phyloP scores from a whole-genome alignment of 2,797 vertebrate species.

The Hydrolagus colliei region DNA sequence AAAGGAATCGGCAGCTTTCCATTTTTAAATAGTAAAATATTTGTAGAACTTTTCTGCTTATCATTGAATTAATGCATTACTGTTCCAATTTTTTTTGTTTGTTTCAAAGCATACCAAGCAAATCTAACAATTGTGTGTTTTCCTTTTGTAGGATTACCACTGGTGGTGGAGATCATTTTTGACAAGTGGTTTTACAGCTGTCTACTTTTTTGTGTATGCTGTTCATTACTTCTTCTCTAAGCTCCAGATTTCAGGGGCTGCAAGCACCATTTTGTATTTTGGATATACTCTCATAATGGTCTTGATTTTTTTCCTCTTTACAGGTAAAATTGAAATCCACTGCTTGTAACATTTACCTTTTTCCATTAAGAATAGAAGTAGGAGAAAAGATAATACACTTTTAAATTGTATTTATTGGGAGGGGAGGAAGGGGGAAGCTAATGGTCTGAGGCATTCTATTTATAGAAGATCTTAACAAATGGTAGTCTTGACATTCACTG shows the following conservation, averaged over 20 bases:
- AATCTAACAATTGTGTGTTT: constrained; percentile 13
- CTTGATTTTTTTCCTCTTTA: constrained; percentile 91
- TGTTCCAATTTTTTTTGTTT: not conserved
- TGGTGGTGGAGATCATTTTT: constrained; percentile 86
- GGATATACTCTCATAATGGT: constrained; percentile 85
- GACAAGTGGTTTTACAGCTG: constrained; percentile 79
- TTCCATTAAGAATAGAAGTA: too few species aligned
- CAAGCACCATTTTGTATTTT: constrained; percentile 84
- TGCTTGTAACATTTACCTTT: not conserved
- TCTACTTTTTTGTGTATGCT: constrained; percentile 79
- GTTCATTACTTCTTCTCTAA: constrained; percentile 87
- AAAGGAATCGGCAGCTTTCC: too few species aligned
- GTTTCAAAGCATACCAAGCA: too few species aligned
- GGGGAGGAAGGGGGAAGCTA: too few species aligned
- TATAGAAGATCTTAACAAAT: too few species aligned
- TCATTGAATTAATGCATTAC: constrained; percentile 15
- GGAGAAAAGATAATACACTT: too few species aligned
- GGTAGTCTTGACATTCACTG: too few species aligned
- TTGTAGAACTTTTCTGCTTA: not conserved
- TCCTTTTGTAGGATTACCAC: constrained; percentile 71
- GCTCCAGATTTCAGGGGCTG: constrained; percentile 74
- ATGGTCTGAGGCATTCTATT: too few species aligned
- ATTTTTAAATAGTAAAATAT: not conserved
- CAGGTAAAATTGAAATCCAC: constrained; percentile 49
- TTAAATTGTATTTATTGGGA: too few species aligned